Percentiles rank a stretch among this genome's conserved stretches.
Evolutionary conservation across 2,888 invertebrate genomes (phyloP).

Genomic region (Drosophila longiperda): DNA sequence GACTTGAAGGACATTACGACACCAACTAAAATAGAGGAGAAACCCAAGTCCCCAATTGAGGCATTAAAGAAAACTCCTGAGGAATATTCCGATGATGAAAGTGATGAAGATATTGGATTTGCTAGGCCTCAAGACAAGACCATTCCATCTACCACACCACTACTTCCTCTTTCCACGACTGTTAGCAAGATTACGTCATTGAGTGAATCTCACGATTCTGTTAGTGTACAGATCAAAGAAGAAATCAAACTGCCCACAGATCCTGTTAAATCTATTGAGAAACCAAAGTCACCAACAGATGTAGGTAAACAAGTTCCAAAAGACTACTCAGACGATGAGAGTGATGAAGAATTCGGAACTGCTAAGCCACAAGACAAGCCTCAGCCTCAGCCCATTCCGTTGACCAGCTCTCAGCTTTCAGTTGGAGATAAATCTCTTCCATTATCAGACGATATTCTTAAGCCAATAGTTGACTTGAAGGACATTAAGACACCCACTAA

Average conservation of each 20-base stretch:
- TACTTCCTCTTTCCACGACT: neutral
- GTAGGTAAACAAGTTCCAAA: conserved; percentile 2
- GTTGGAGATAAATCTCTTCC: conserved; percentile 8
- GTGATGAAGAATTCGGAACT: neutral
- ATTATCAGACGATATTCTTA: neutral
- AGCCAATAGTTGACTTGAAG: neutral
- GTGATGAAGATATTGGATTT: conserved; percentile 8
- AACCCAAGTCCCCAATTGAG: conserved; percentile 6
- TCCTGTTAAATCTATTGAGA: neutral
- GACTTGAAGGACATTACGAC: neutral
- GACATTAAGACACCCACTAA: conserved; percentile 5
- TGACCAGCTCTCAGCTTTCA: neutral
- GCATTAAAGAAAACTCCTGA: neutral
- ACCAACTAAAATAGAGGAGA: conserved; percentile 18
- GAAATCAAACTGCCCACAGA: conserved; percentile 10
- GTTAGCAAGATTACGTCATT: conserved; percentile 3
- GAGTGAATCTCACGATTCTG: conserved; percentile 9
- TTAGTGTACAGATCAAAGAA: conserved; percentile 6
- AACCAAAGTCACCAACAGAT: conserved; percentile 21
- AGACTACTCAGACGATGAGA: conserved; percentile 22
- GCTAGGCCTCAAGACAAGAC: conserved; percentile 6
- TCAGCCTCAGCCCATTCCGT: neutral
- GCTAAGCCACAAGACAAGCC: neutral
- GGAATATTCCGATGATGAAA: conserved; percentile 20
- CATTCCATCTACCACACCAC: neutral